Base-by-base conservation (phyloP, 1,140 invertebrate genomes). In the Lepidotrigona ventralis region DNA sequence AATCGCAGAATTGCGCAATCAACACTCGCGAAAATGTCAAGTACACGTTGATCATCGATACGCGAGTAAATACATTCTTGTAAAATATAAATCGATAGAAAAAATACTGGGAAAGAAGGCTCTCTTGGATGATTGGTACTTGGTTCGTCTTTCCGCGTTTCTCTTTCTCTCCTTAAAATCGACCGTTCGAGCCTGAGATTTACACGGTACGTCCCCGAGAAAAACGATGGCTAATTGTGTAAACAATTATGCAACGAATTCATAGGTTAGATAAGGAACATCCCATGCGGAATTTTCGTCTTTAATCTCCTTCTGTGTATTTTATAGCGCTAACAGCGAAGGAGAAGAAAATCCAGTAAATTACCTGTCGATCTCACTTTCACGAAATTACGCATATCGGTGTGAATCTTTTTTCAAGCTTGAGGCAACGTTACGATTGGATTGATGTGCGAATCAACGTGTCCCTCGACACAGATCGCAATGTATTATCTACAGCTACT, bases 121-220 rank as follows among this genome's bases (percentile, higher is more conserved):
- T 85, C 72, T 80, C 83, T 51, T 77, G 58, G 15, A 82, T 33
- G 72, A 81, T 81, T 33, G 39, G 39, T 8, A 46, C 39, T 46
- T 60, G 63, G 74, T 15, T 74, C 73, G 75, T 81, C 86, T 85
- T 79, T 87, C 83, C 75, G 83, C 83, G 72, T 88, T 87, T 88
- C 86, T 88, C 85, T 86, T 86, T 83, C 85, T 87, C 85, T 82
- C 76, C 58, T 68, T 76, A 81, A 85, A 87, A 82, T 88, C 86
- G 79, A 79, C 85, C 76, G 79, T 21, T 70, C 64, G 60, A 83
- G 54, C 70, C 33, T 46, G 39, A 46, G 39, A 46, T 64, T 58
- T 68, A 73, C 66, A n/a, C 56, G 74, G 73, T 66, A 66, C 69
- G 51, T 46, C 73, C 73, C 63, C 81, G 58, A 63, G 51, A 80